Percentiles rank a stretch among this genome's conserved stretches.
phyloP scores from a whole-genome alignment of 2,888 invertebrate species.

The Platycheirus rosarum region DNA sequence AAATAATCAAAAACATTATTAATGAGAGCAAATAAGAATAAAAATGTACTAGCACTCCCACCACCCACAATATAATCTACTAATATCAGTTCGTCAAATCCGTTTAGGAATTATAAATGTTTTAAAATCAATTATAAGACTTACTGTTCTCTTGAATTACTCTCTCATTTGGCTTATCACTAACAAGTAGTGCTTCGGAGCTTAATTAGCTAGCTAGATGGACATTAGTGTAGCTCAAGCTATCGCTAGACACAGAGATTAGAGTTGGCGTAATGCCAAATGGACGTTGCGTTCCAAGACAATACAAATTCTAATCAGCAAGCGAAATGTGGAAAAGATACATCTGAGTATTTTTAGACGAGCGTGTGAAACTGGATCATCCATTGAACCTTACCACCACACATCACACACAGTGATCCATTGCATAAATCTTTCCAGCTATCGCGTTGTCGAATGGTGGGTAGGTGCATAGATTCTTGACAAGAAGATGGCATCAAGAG shows the following conservation, averaged over 20 bases:
- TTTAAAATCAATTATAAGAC: background rate
- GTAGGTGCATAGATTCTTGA: constrained; percentile 22
- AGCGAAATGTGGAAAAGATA: background rate
- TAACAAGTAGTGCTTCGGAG: background rate
- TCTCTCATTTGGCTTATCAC: constrained; percentile 25
- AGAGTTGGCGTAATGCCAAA: constrained; percentile 7
- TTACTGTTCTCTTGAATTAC: constrained; percentile 14
- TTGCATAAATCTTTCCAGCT: background rate
- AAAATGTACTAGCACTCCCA: background rate
- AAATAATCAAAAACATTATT: constrained; percentile 20
- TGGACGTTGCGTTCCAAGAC: background rate
- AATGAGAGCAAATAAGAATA: constrained; percentile 14
- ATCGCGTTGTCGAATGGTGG: too few species aligned
- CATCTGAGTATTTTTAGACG: background rate
- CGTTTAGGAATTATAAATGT: background rate
- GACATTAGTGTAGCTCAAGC: background rate
- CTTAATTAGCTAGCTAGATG: background rate
- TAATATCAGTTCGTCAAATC: background rate
- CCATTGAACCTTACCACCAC: background rate
- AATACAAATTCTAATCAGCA: background rate
- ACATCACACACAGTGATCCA: background rate
- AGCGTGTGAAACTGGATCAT: constrained; percentile 1
- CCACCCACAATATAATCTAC: constrained; percentile 58
- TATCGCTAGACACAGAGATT: background rate
- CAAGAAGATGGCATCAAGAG: constrained; percentile 8